Evolutionary conservation across 2,797 vertebrate genomes (phyloP).

Genomic region (Melanotaenia trifasciata): DNA sequence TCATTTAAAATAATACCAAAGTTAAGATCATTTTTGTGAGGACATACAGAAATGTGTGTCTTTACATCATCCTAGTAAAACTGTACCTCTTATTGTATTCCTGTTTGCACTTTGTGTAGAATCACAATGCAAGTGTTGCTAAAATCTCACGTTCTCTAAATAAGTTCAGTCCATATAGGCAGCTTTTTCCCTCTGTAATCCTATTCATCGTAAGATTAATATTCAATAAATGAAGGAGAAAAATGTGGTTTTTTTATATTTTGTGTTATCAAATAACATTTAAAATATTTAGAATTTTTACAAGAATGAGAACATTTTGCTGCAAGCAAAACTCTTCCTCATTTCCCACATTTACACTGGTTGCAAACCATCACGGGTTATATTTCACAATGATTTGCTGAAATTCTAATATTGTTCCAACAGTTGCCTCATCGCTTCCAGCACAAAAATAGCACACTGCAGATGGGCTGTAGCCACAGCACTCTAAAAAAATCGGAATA

Average conservation of each 20-base stretch:
- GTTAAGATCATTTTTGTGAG: not conserved
- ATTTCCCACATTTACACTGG: not conserved
- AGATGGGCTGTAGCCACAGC: constrained; percentile 14
- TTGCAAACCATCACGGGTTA: constrained; percentile 16
- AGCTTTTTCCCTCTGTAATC: too few relatives aligned
- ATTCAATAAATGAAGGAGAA: not conserved
- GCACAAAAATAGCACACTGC: constrained; percentile 30
- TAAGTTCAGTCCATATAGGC: too few relatives aligned
- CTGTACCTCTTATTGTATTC: too few relatives aligned
- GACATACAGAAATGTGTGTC: not conserved
- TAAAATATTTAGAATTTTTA: too few relatives aligned
- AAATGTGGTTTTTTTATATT: not conserved
- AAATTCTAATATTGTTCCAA: constrained; percentile 35
- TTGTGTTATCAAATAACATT: too few relatives aligned
- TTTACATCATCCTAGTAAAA: too few relatives aligned
- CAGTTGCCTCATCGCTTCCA: constrained; percentile 22
- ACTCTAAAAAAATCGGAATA: constrained; percentile 13
- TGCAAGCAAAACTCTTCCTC: too few relatives aligned
- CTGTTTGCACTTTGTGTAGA: too few relatives aligned
- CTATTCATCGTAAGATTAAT: not conserved
- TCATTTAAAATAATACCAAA: not conserved
- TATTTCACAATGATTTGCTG: constrained; percentile 8
- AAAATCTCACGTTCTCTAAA: too few relatives aligned
- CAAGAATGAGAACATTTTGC: too few relatives aligned
- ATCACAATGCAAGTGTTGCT: too few relatives aligned